Base-by-base conservation (phyloP, 2,888 invertebrate species). In the Andrena camellia region DNA sequence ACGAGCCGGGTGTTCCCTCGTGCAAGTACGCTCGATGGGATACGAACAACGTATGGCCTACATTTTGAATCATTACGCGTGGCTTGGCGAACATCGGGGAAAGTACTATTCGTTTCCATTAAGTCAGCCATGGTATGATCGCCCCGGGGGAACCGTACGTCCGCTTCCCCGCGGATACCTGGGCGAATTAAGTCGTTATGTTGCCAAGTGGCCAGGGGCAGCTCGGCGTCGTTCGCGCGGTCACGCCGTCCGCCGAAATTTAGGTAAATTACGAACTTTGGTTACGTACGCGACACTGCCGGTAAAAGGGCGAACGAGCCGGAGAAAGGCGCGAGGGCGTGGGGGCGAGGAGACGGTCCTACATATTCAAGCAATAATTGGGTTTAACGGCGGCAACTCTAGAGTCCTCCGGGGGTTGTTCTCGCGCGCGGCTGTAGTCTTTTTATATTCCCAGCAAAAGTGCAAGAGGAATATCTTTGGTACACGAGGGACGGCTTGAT, bases 21-120 rank as follows among this genome's bases (percentile, higher is more conserved):
- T 3, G 2, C 33, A 35, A 20, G n/a, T 23, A 31, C 52, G 6
- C 59, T 26, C 60, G 60, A 75, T 60, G 26, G 73, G 72, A 76
- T n/a, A 17, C 69, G 62, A 13, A 42, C 42, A 70, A 75, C 70
- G 48, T 59, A 68, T 62, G 77, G 66, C 35, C 66, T 29, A 74
- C 60, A 83, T 78, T 71, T 74, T 73, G 78, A 71, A 77, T 76
- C 70, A 81, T 81, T 73, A 81, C 71, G 64, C 31, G 50, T 17
- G 29, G 62, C 35, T 31, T 42, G 29, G 10, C 20, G 20, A 83
- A 59, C 59, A 69, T 20, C 59, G 52, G 26, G 67, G 79, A 87
- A 83, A 87, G 83, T 79, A 80, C 88, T 78, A 84, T 89, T 87
- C 89, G 84, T 89, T 88, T 84, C 78, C 87, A 87, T 88, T 87